Evolutionary conservation across 2,113 vertebrate species (phyloP).

Genomic region (Petrocephalus zakoni): DNA sequence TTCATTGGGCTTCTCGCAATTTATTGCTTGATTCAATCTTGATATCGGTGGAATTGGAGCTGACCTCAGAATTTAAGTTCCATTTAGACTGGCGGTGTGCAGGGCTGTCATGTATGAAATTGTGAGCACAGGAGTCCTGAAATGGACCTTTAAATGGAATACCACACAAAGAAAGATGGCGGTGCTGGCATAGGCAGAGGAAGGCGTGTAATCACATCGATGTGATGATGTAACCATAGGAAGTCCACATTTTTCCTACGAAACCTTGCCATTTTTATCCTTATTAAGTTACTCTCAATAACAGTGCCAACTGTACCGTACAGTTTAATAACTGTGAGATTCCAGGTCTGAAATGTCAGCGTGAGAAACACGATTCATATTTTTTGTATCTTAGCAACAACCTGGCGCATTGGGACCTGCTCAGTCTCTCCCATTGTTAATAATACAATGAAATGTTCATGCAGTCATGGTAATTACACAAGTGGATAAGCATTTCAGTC

Average conservation of each 20-base stretch:
- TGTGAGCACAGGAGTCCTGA: constrained; percentile 1
- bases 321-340: background rate
- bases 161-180: background rate
- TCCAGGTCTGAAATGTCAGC: background rate
- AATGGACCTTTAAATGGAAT: background rate
- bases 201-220: background rate
- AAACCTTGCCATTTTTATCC: background rate
- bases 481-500: background rate
- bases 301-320: background rate
- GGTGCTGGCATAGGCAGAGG: background rate
- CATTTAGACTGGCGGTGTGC: background rate
- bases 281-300: background rate
- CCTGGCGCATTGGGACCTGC: background rate
- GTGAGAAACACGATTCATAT: background rate
- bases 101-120: background rate
- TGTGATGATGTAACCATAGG: background rate
- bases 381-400: constrained; percentile 1
- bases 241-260: background rate
- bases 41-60: background rate
- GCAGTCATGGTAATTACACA: background rate
- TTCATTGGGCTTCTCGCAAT: background rate
- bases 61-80: background rate
- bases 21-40: constrained; percentile 6
- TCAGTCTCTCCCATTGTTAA: background rate
- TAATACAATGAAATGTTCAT: background rate